Evolutionary conservation across 2,797 vertebrate genomes (phyloP), one percentile per base, ranked within the genome.

Genomic region (Centroberyx gerrardi): DNA sequence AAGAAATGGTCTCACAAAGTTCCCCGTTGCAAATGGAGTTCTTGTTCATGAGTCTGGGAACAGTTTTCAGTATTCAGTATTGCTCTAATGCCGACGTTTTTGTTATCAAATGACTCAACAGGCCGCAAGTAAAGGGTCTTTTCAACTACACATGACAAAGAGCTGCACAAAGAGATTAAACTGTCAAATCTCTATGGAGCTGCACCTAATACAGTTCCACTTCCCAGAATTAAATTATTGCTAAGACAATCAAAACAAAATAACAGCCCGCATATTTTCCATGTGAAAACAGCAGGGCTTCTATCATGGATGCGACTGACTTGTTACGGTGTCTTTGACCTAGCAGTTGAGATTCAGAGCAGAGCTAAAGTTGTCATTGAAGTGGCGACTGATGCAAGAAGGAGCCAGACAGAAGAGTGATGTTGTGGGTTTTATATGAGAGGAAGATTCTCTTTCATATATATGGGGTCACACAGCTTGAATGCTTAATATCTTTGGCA

Each of bases 41-140:
- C 49, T 33, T 40, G 13, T 44, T 53, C 17, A 33, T 52, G 33
- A 53, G 13, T 53, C 52, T 52, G 31, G 17, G n/a, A 13, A 48
- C 42, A 58, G 13, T n/a, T 48, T 69, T 29, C 46, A 54, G 38
- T 42, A 13, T 42, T 42, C 3, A 42, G 10, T 22, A 13, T 13
- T 42, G 40, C 46, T 54, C 17, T 18, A n/a, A 33, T n/a, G 10
- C 7, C 13, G 0, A 36, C 6, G 28, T 51, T 73, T 62, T 38
- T 46, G 54, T 42, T 48, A 80, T 65, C 31, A 65, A 54, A 42
- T 22, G 55, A 61, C 42, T 61, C 46, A 66, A 29, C 18, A 1
- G 36, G 51, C 62, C 56, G 28, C 3, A 40, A 10, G 66, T 40
- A 22, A 66, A 65, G 42, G 27, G 62, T 48, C 44, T 48, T 33